Conservation (phyloP, 1,140 invertebrate genomes). For the Monomorium pharaonis region DNA sequence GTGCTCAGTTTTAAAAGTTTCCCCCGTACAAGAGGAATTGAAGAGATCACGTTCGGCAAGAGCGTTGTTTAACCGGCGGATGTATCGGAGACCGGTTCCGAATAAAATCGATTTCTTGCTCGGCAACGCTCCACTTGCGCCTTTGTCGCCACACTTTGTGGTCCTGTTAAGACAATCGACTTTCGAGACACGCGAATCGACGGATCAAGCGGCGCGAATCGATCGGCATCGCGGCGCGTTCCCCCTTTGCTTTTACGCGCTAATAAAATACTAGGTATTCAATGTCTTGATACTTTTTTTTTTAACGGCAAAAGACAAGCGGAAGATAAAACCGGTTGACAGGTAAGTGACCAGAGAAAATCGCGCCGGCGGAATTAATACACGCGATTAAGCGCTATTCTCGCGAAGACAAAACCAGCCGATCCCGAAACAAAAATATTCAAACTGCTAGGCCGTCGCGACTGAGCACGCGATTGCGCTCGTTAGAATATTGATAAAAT, state of each 20-base stretch:
- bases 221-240: constrained; percentile 43
- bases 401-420: background rate
- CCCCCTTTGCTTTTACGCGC: constrained; percentile 28
- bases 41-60: constrained; percentile 17
- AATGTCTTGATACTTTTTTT: constrained; percentile 35
- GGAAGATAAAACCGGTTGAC: constrained; percentile 38
- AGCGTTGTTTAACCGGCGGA: constrained; percentile 34
- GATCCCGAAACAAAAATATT: background rate
- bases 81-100: constrained; percentile 47
- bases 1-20: constrained; percentile 34
- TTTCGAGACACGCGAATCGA: constrained; percentile 34
- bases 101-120: constrained; percentile 52
- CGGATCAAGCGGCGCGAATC: constrained; percentile 36
- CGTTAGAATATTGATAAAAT: constrained; percentile 35
- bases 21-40: constrained; percentile 6
- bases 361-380: constrained; percentile 26
- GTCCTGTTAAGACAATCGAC: constrained; percentile 54
- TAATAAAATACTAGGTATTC: constrained; percentile 46
- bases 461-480: background rate
- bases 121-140: constrained; percentile 37
- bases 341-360: constrained; percentile 45
- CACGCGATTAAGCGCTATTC: constrained; percentile 21
- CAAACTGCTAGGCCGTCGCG: background rate
- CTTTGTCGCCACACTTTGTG: constrained; percentile 45
- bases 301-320: constrained; percentile 5